Conservation (phyloP, 2,888 invertebrate species). For the Cheilosia vernalis region DNA sequence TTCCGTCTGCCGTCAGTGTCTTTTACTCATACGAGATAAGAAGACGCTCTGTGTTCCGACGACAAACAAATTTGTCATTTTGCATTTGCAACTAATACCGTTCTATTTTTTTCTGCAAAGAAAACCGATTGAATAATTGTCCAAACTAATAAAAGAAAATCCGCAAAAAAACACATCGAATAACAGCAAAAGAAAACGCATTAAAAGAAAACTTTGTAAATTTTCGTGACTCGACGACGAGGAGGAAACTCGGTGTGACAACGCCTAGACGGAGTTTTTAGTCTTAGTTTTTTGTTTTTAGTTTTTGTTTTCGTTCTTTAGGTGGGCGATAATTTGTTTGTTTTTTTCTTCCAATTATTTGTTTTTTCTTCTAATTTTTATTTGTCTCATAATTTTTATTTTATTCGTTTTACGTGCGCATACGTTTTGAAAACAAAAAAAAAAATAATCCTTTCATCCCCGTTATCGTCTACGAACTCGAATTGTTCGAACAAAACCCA, state of each 20-base stretch:
- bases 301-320: constrained; percentile 34
- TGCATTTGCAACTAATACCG: constrained; percentile 44
- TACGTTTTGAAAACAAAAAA: constrained; percentile 10
- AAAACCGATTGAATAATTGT: constrained; percentile 34
- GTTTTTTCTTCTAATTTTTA: constrained; percentile 22
- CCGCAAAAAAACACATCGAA: constrained; percentile 2
- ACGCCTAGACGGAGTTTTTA: constrained; percentile 66
- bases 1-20: constrained; percentile 65
- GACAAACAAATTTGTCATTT: constrained; percentile 60
- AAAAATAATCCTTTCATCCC: constrained; percentile 14
- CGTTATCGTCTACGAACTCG: constrained; percentile 46
- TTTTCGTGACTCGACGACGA: constrained; percentile 42
- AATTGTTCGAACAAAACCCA: constrained; percentile 40
- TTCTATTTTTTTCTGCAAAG: constrained; percentile 34
- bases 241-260: constrained; percentile 54
- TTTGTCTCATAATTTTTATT: constrained; percentile 35
- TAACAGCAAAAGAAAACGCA: constrained; percentile 11
- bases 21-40: constrained; percentile 67
- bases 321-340: constrained; percentile 38
- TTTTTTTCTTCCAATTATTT: not conserved
- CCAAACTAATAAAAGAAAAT: constrained; percentile 21
- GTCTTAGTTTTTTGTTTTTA: constrained; percentile 43
- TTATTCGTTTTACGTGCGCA: constrained; percentile 20
- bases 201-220: constrained; percentile 3
- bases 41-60: constrained; percentile 63